Base-by-base conservation (phyloP, 2,113 vertebrate species). In the Macrotus californicus region DNA sequence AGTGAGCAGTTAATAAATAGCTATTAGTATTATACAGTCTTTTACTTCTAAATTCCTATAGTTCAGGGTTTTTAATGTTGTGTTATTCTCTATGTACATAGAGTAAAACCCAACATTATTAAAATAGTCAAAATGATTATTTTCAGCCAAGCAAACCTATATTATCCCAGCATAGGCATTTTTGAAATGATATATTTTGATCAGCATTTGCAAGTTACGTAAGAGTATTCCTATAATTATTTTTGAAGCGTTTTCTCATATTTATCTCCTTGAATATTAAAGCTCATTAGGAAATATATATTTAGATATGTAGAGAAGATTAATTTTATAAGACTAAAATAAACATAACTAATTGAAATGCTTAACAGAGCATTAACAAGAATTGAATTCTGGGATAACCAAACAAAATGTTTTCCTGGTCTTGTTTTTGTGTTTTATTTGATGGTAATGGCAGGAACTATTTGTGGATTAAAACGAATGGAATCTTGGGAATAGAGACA, bases 271-370 rank as follows among this genome's bases (percentile, higher is more conserved):
- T 61, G 50, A 93, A 66, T 95, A 83, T 90, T 94, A 76, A 97
- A 82, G 21, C 79, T 95, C 66, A 95, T 94, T 95, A 96, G 67
- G 50, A 97, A 96, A 82, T 91, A 6, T 91, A 82, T 91, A 89
- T 94, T 97, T 96, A 96, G 39, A 93, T 95, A 94, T 92, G 46
- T 86, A 39, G 70, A 94, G 79, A 87, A 96, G 77, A 97, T 87
- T 95, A 96, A 97, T 96, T 94, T 94, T 83, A 64, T 94, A 96
- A 94, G 70, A 70, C 39, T 89, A 93, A 96, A 94, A 97, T 96
- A 96, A 97, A 36, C 7, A 86, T 89, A 50, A 36, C 34, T 96
- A 96, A 91, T 96, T 95, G 22, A 87, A 95, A 46, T 94, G 54
- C 64, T 96, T 56, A 66, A 96, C 89, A 96, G 94, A 95, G 76